Evolutionary conservation across 2,888 invertebrate genomes (phyloP), one percentile per base, ranked within the genome.

Genomic region (Bhutanitis thaidina): DNA sequence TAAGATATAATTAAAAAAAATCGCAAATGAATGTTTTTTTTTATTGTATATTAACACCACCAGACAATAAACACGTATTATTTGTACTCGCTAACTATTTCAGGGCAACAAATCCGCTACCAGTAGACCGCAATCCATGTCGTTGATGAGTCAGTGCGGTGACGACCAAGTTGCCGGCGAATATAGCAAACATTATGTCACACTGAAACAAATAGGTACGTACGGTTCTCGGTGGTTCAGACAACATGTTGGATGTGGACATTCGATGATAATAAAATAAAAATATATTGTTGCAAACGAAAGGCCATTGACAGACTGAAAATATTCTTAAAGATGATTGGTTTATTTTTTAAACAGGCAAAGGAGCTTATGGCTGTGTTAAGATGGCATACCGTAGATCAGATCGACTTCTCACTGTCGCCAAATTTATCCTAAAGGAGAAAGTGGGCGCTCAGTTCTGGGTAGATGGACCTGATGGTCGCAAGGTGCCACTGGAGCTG

Each of bases 351-450:
- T 8, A 25, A 37, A 43, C 59, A 90, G 90, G 90, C 30, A 93
- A 93, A 77, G 93, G 94, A 15, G 93, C 93, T 0, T 94, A 93
- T 77, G 94, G 94, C 0, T 94, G 92, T 67, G 94, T 94, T 0
- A 93, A 93, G 60, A 90, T 93, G 89, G 93, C 93, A 10, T 91
- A 91, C 66, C 81, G 93, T 1, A 91, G 92, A 32, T 81, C 87
- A 0, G 93, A 93, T 70, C 83, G 90, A 0, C 67, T 92, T 39
- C 77, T 93, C 61, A 92, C 93, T 0, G 92, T 94, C 1, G 92
- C 94, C 34, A 94, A 94, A 80, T 94, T 94, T 62, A 93, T 94
- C 46, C 77, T 91, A 45, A 93, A 93, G 63, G 90, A 91, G 60
- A 93, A 93, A 63, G 92, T 94, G n/a, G 91, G 92, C 56, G 89